Base-by-base conservation (phyloP, 2,797 vertebrate species). In the Gymnothorax reevesii region DNA sequence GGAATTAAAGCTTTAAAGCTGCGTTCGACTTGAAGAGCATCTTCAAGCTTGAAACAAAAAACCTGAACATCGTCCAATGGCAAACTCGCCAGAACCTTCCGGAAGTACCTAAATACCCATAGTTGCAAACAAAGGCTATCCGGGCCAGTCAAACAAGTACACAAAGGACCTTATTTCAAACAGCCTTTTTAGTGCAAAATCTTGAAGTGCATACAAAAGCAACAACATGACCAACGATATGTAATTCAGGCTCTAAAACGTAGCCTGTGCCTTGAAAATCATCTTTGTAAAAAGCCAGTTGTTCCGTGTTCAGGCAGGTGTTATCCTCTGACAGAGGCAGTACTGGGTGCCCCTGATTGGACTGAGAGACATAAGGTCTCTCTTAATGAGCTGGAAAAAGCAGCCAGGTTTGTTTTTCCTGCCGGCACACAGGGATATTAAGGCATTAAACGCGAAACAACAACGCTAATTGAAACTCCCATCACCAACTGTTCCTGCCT, bases 391-490 rank as follows among this genome's bases (percentile, higher is more conserved):
- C 82, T 83, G 62, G 77, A 91, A 42, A 59, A 85, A 83, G 85
- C 77, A 85, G 92, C 88, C 89, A 89, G 87, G 88, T 90, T 90
- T 92, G 20, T n/a, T 64, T 59, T 9, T 9, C 62, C 86, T 83
- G 85, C 84, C 90, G 92, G 93, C 94, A 93, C 94, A 93, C 90
- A 82, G 92, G 86, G 64, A 88, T 91, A 90, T 93, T 85, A 91
- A 89, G 85, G 75, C 83, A 71, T 84, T 8, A 87, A 86, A 84
- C 88, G 88, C 86, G 82, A 84, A 90, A 89, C 60, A 90, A 84
- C 90, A 90, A 89, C 88, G 90, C 88, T 93, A 86, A 93, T 90
- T 92, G 87, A 93, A 93, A 92, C 88, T 92, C 88, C 88, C 88
- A 33, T 82, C 90, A 87, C 90, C 89, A 92, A 90, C 84, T 86